Base-by-base conservation (phyloP, 2,797 vertebrate genomes). In the Syngnathus acus region DNA sequence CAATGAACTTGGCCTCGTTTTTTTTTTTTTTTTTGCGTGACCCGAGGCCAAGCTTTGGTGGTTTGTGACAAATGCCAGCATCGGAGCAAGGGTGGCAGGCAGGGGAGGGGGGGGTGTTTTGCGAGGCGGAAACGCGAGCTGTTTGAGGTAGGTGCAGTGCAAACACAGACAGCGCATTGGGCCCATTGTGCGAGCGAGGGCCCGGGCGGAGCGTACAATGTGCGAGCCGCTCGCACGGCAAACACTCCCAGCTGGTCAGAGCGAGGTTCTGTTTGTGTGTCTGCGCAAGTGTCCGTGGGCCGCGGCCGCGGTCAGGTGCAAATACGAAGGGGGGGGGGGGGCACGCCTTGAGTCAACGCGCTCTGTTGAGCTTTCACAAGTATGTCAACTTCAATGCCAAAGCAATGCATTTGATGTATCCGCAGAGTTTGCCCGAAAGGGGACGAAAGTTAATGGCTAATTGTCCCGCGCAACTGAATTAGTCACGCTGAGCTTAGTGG, bases 281-380 rank as follows among this genome's bases (percentile, higher is more conserved):
- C 26, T 54, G 48, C 4, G 43, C 5, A 3, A 37, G 74, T 51
- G 71, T 70, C 45, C 21, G 1, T 38, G 67, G 70, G 67, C 74
- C 74, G 79, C 82, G 76, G 78, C 72, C 78, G 73, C 9, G 70
- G 82, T 79, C 79, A 82, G 78, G 80, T 85, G 77, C 84, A 86
- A 88, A 83, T 78, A 85, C 69, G 78, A 70, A 57, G 19, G 26
- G 26, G 6, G 23, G 72, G 59, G 13, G 54, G 54, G 26, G 71
- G 83, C 89, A 82, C 89, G 81, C 90, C 89, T 90, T 89, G 40
- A 88, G 88, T 89, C 90, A 91, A 92, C 82, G 82, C 78, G 72
- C 78, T 77, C 73, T 86, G 75, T 85, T 88, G 83, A 83, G 80
- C 74, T 84, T 88, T 85, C 82, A 74, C 82, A 88, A 82, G 84